Percentiles rank a stretch among this genome's conserved stretches.
phyloP scores from a whole-genome alignment of 2,113 vertebrate species.

The Aphelocoma coerulescens region DNA sequence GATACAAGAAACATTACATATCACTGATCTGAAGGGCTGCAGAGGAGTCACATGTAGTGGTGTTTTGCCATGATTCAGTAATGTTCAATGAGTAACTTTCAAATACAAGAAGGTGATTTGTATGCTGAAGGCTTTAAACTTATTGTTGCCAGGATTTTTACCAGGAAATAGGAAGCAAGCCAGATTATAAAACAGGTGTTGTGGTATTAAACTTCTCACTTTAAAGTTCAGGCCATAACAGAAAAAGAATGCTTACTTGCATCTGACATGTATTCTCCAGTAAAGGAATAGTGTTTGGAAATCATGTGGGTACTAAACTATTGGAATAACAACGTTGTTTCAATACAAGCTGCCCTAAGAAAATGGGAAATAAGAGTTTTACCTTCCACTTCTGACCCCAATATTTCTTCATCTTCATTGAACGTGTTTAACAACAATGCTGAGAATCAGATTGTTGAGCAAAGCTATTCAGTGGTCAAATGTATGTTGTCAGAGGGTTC shows the following conservation, averaged over 20 bases:
- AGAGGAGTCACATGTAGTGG: background rate
- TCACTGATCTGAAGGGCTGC: background rate
- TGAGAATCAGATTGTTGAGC: constrained; percentile 53
- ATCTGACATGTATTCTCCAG: background rate
- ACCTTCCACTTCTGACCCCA: background rate
- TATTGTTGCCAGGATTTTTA: background rate
- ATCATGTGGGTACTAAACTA: background rate
- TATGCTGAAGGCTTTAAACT: background rate
- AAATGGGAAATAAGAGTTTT: background rate
- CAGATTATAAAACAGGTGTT: background rate
- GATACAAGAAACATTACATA: background rate
- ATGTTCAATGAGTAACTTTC: background rate
- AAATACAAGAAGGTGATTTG: background rate
- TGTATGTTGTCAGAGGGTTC: constrained; percentile 71
- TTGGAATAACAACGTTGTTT: background rate
- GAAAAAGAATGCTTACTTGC: background rate
- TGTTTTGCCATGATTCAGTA: background rate
- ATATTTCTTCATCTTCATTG: constrained; percentile 15
- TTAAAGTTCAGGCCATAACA: background rate
- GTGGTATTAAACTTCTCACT: background rate
- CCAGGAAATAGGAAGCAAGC: background rate
- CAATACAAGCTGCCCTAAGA: background rate
- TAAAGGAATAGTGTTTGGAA: background rate
- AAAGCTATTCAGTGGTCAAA: constrained; percentile 69
- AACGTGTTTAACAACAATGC: background rate